Conservation (phyloP, 37 sponge, comb jelly and placozoan species). For the Lycopodina hypogea region DNA sequence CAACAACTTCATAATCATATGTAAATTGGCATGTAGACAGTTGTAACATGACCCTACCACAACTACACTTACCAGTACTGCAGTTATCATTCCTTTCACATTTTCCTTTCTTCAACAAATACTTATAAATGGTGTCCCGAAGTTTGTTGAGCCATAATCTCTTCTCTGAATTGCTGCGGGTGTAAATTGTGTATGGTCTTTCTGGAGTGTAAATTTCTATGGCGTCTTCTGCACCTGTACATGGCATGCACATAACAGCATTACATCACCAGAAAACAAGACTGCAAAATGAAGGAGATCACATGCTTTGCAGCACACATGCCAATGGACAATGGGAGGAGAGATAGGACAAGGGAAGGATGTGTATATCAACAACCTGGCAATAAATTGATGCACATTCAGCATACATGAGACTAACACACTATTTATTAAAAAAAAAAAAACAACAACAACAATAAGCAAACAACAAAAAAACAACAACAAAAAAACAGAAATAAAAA, state of each 20-base stretch:
- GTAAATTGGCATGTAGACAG: no score
- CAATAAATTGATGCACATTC: no score
- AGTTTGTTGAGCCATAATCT: slow-evolving; percentile 80
- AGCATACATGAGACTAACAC: no score
- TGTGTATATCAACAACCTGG: no score
- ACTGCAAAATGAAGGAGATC: background rate
- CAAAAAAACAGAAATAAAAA: no score
- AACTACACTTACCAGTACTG: background rate
- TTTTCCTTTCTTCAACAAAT: slow-evolving; percentile 29
- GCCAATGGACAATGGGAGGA: no score
- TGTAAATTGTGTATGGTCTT: slow-evolving; percentile 87
- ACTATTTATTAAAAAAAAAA: no score
- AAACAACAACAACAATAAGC: no score
- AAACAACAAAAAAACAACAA: no score
- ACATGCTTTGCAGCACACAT: background rate
- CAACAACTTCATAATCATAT: no score
- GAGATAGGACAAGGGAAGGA: no score
- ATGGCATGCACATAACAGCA: background rate
- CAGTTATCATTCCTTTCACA: background rate
- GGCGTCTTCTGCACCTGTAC: slow-evolving; percentile 70
- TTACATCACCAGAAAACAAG: background rate
- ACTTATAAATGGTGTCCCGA: slow-evolving; percentile 65
- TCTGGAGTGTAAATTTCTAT: slow-evolving; percentile 91
- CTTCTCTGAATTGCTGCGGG: slow-evolving; percentile 77
- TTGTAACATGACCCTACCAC: no score